Evolutionary conservation across 2,888 invertebrate genomes (phyloP).

Genomic region (Creontiades dilutus): DNA sequence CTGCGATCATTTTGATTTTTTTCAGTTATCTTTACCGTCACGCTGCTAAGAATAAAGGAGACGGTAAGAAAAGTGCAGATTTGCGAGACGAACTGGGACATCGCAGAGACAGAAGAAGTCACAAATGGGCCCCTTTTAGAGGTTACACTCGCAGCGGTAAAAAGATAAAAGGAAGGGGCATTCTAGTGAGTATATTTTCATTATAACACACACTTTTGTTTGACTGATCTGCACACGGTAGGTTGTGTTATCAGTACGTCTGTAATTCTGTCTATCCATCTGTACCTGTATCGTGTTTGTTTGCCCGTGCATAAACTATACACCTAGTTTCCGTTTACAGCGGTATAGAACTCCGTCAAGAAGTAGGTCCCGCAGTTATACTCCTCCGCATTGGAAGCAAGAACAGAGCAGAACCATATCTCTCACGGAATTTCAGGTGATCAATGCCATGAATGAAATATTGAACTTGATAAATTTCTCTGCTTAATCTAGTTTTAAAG

Average conservation of each 20-base stretch:
- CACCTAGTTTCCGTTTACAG: slow-evolving; percentile 78
- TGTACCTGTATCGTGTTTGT: no score
- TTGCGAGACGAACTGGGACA: slow-evolving; percentile 39
- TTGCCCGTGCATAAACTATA: no score
- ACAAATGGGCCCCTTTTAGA: slow-evolving; percentile 78
- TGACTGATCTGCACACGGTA: no score
- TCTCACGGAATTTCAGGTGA: slow-evolving; percentile 87
- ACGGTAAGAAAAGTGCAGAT: slow-evolving; percentile 73
- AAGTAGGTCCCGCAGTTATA: slow-evolving; percentile 88
- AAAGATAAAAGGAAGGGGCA: slow-evolving; percentile 93
- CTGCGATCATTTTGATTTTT: background rate
- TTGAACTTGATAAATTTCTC: no score
- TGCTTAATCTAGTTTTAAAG: no score
- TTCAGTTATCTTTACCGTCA: slow-evolving; percentile 71
- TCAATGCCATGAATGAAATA: slow-evolving; percentile 42
- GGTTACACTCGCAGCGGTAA: slow-evolving; percentile 85
- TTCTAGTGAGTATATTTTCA: slow-evolving; percentile 87
- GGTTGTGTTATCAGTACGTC: no score
- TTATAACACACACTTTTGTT: background rate
- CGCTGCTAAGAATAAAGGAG: slow-evolving; percentile 71
- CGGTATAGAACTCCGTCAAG: slow-evolving; percentile 91
- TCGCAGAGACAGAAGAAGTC: slow-evolving; percentile 75
- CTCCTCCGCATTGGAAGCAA: slow-evolving; percentile 96
- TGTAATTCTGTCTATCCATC: no score
- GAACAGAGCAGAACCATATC: slow-evolving; percentile 92